Conservation (phyloP, 2,797 vertebrate species). For the Heterohyrax brucei region DNA sequence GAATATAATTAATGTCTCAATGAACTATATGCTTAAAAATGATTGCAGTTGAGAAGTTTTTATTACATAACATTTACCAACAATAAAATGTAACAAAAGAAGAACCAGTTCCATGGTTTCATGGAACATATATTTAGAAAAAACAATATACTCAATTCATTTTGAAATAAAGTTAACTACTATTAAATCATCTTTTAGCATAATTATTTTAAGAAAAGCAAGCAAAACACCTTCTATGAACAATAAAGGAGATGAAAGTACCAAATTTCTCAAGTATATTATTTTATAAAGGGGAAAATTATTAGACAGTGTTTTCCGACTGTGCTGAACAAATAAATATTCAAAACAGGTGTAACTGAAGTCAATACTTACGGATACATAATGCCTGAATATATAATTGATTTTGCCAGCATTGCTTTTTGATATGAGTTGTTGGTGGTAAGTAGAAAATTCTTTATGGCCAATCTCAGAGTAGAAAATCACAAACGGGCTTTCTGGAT, state of each 20-base stretch:
- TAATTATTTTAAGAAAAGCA: conserved; percentile 59
- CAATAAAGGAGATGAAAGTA: conserved; percentile 45
- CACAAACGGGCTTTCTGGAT: conserved; percentile 93
- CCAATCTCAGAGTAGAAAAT: conserved; percentile 97
- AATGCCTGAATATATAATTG: conserved; percentile 96
- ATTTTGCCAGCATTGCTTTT: conserved; percentile 94
- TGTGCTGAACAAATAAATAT: conserved; percentile 60
- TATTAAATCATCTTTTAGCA: conserved; percentile 33
- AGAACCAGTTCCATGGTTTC: conserved; percentile 28
- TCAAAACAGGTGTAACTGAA: conserved; percentile 44
- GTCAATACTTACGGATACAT: conserved; percentile 93
- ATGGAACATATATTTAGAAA: conserved; percentile 43
- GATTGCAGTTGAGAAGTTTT: neutral
- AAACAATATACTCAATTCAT: neutral
- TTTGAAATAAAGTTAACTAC: conserved; percentile 47
- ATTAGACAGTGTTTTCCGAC: conserved; percentile 33
- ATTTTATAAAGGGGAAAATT: conserved; percentile 33
- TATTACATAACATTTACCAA: neutral
- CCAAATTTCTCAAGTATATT: conserved; percentile 2
- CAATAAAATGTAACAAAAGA: neutral
- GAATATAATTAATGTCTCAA: neutral
- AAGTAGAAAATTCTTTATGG: conserved; percentile 92
- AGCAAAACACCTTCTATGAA: neutral
- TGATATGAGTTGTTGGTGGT: conserved; percentile 92
- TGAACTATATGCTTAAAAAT: neutral